Evolutionary conservation across 2,113 vertebrate species (phyloP).

Genomic region (Cyprinodon brontotheroides): DNA sequence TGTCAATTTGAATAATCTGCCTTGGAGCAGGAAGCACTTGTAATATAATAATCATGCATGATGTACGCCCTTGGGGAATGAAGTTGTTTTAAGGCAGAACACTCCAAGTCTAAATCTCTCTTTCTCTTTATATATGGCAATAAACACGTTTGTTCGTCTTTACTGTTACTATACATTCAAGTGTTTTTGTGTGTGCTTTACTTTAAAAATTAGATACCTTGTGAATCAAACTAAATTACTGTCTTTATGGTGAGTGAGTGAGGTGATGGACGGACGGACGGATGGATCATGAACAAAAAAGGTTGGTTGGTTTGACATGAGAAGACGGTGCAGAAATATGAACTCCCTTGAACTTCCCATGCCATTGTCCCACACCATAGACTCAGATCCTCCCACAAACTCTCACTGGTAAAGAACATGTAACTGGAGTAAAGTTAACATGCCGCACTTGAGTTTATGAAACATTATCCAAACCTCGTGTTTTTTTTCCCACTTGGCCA

Average conservation of each 20-base stretch:
- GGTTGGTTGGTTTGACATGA: background rate
- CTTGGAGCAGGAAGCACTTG: too few species aligned
- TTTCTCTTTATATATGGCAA: too few species aligned
- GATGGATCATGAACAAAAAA: background rate
- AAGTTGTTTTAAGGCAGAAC: too few species aligned
- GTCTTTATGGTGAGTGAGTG: background rate
- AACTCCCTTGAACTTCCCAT: background rate
- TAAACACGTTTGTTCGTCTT: too few species aligned
- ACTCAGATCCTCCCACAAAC: slow-evolving; percentile 24
- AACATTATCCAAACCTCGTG: slow-evolving; percentile 36
- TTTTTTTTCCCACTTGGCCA: slow-evolving; percentile 3
- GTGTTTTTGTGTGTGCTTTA: too few species aligned
- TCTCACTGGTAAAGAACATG: slow-evolving; percentile 17
- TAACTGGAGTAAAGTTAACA: slow-evolving; percentile 65
- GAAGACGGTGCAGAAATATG: background rate
- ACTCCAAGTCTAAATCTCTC: too few species aligned
- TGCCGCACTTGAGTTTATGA: slow-evolving; percentile 52
- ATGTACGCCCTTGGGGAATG: too few species aligned
- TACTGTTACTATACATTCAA: too few species aligned
- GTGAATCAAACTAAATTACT: background rate
- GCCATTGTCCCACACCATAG: slow-evolving; percentile 7
- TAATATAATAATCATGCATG: too few species aligned
- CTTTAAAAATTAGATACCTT: too few species aligned
- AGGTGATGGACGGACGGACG: background rate
- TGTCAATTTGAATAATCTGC: too few species aligned